Evolutionary conservation across 1,140 invertebrate species (phyloP), one percentile per base, ranked within the genome.

Genomic region (Glossosoma conforme): DNA sequence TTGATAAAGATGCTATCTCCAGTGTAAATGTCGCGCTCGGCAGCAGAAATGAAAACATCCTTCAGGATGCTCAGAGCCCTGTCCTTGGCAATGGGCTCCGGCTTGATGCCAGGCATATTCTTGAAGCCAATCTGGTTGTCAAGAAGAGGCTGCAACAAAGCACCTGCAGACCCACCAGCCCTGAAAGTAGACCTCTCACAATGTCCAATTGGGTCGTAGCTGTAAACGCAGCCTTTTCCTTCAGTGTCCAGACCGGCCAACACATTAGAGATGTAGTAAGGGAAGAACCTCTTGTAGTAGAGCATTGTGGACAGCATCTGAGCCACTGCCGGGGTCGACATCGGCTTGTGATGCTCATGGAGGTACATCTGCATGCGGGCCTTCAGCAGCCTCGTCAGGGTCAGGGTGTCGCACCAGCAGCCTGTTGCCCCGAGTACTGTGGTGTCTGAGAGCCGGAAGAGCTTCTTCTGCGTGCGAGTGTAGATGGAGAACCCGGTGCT

Each of bases 341-440:
- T 98, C 2, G 82, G 76, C 67, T 93, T 94, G 61, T 93, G 85
- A 70, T 99, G 95, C 47, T 97, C 91, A 69, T 98, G 91, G 54
- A 89, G 78, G 63, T 98, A 99, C 83, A 95, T 93, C 82, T 97
- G 77, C 80, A 97, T 84, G 52, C 92, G 81, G 52, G 93, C 88
- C 56, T 86, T 74, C 20, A 99, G 66, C 45, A 95, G 75, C 58
- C 91, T 82, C 3, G 89, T 93, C 3, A 99, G 75, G 15, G 94
- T 93, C 1, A 98, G 74, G n/a, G 90, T 89, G 76, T 99, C 97
- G 61, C 94, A 96, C 91, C 97, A 97, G 70, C 97, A 98, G 24
- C 97, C 97, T 45, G 88, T 83, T 46, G 82, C 85, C 2, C 89
- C 94, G 28, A 99, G 72, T 38, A 98, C 84, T 21, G 94, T 96